phyloP scores from a whole-genome alignment of 2,888 invertebrate species.

The Acronicta leporina region DNA sequence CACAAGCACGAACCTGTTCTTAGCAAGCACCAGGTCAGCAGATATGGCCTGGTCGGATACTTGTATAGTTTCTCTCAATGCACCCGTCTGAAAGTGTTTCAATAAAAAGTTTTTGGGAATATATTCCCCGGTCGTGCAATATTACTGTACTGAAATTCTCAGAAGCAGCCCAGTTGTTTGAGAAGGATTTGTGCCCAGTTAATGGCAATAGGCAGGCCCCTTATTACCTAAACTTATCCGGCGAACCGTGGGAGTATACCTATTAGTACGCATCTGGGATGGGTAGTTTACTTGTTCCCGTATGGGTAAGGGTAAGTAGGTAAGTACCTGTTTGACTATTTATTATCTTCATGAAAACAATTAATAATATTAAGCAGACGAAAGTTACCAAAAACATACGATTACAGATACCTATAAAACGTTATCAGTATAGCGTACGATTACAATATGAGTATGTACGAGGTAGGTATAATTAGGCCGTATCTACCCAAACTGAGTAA shows the following conservation, averaged over 20 bases:
- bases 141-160: too few species aligned
- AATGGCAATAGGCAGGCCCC: too few species aligned
- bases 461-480: not conserved
- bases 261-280: too few species aligned
- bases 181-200: too few species aligned
- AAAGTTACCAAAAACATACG: conserved; percentile 1
- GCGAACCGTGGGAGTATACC: too few species aligned
- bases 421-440: conserved; percentile 1
- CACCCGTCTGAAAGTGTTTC: conserved; percentile 80
- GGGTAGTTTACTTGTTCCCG: too few species aligned
- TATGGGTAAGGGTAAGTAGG: too few species aligned
- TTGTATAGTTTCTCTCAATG: conserved; percentile 69
- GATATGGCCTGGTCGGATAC: conserved; percentile 84
- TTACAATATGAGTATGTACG: not conserved
- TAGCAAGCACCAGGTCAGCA: conserved; percentile 80
- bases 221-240: not conserved
- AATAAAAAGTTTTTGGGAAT: not conserved
- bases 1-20: conserved; percentile 76
- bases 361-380: not conserved
- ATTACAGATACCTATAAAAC: not conserved
- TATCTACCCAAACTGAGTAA: not conserved
- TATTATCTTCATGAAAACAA: not conserved
- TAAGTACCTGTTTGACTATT: too few species aligned
- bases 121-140: not conserved
- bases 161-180: too few species aligned